A percentile compares a stretch with the other conserved stretches of the same genome.
These are phyloP conservation scores for Gobio occitaniae DNA, from an alignment of 2,797 vertebrate species.

Conservation along the genomic window DNA sequence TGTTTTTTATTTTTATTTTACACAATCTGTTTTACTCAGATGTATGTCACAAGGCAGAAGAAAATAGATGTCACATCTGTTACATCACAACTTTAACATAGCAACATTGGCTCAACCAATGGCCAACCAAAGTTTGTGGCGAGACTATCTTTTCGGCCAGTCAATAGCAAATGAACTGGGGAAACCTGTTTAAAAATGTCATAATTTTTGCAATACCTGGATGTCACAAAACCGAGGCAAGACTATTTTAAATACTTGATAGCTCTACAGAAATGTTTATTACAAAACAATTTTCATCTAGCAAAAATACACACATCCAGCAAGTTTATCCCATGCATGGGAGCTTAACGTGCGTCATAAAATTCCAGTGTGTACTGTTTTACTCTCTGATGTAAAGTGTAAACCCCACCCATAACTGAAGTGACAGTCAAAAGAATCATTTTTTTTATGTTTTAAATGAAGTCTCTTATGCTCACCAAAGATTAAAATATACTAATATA, in stretches of 20 bases:
- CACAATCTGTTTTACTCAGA: neutral
- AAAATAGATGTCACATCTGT: neutral
- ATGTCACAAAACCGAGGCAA: neutral
- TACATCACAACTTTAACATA: too few relatives aligned
- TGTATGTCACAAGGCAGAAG: neutral
- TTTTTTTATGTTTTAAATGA: neutral
- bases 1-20: neutral
- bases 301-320: neutral
- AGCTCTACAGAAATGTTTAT: neutral
- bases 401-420: neutral
- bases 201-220: neutral
- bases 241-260: neutral
- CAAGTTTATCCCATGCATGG: neutral
- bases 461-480: neutral
- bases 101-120: neutral
- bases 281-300: neutral
- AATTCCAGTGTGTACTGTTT: neutral
- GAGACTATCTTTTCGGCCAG: neutral
- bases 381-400: neutral
- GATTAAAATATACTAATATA: too few relatives aligned
- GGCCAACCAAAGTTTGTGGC: neutral
- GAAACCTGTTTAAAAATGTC: neutral
- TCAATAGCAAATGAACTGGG: neutral
- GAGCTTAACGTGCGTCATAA: neutral
- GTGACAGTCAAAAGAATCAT: neutral